These are phyloP conservation scores for Harpagifer antarcticus DNA, from an alignment of 2,797 vertebrate genomes.

Conservation along the genomic window DNA sequence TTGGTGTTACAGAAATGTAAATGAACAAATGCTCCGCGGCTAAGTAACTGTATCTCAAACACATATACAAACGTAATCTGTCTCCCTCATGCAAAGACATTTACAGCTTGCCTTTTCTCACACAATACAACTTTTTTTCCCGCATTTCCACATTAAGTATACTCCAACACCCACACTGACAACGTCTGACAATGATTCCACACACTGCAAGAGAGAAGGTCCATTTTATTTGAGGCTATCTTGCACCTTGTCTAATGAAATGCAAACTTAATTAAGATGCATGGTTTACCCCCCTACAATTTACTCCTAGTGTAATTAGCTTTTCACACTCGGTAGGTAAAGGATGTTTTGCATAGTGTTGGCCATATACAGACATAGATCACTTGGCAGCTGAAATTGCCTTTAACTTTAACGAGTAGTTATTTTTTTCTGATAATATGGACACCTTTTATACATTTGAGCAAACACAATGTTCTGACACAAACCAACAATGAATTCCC, in stretches of 20 bases:
- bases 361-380: slow-evolving; percentile 39
- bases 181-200: slow-evolving; percentile 16
- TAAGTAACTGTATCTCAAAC: slow-evolving; percentile 5
- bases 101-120: background rate
- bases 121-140: slow-evolving; percentile 13
- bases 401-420: slow-evolving; percentile 23
- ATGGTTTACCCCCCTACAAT: slow-evolving; percentile 69
- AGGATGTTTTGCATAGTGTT: slow-evolving; percentile 65
- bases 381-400: slow-evolving; percentile 47
- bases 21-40: slow-evolving; percentile 24
- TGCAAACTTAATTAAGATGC: slow-evolving; percentile 82
- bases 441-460: slow-evolving; percentile 23
- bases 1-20: slow-evolving; percentile 35
- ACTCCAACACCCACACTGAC: slow-evolving; percentile 15
- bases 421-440: slow-evolving; percentile 27
- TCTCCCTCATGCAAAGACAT: slow-evolving; percentile 1
- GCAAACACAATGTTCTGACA: slow-evolving; percentile 35
- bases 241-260: slow-evolving; percentile 78
- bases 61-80: slow-evolving; percentile 10
- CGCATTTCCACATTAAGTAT: slow-evolving; percentile 9
- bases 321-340: slow-evolving; percentile 78
- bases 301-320: slow-evolving; percentile 80
- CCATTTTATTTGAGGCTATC: slow-evolving; percentile 59
- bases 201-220: slow-evolving; percentile 20
- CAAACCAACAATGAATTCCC: slow-evolving; percentile 35